Evolutionary conservation across 2,888 invertebrate genomes (phyloP).

Genomic region (Polietes domitor): DNA sequence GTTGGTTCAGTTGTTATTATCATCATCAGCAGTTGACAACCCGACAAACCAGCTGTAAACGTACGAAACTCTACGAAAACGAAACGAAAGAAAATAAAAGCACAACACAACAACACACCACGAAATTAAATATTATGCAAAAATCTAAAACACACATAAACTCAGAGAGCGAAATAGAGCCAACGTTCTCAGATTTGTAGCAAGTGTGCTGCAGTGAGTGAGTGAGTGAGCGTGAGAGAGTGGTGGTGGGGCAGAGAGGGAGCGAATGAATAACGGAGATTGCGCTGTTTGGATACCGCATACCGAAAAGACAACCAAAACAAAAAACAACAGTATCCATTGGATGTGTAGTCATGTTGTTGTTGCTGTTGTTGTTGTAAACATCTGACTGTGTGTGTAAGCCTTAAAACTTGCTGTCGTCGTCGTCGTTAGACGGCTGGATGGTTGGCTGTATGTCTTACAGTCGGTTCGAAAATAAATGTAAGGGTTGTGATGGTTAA

Average conservation of each 20-base stretch:
- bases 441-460: background rate
- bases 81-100: background rate
- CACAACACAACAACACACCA: constrained; percentile 34
- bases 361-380: constrained; percentile 19
- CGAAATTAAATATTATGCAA: constrained; percentile 38
- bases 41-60: constrained; percentile 65
- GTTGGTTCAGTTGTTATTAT: constrained; percentile 55
- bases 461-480: constrained; percentile 10
- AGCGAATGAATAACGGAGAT: constrained; percentile 64
- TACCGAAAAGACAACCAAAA: constrained; percentile 60
- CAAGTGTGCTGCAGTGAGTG: too few species aligned
- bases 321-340: constrained; percentile 34
- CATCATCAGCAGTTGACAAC: constrained; percentile 64
- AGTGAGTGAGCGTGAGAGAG: background rate
- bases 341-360: constrained; percentile 21
- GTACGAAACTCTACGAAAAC: constrained; percentile 40
- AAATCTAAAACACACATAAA: background rate
- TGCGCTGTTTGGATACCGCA: constrained; percentile 66
- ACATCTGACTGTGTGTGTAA: constrained; percentile 47
- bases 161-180: background rate
- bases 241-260: background rate
- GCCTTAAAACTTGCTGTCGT: constrained; percentile 45
- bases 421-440: constrained; percentile 36
- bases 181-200: too few species aligned
- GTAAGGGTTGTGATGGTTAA: background rate